These are phyloP conservation scores for Cromileptes altivelis DNA, from an alignment of 2,113 vertebrate species.

Conservation along the genomic window DNA sequence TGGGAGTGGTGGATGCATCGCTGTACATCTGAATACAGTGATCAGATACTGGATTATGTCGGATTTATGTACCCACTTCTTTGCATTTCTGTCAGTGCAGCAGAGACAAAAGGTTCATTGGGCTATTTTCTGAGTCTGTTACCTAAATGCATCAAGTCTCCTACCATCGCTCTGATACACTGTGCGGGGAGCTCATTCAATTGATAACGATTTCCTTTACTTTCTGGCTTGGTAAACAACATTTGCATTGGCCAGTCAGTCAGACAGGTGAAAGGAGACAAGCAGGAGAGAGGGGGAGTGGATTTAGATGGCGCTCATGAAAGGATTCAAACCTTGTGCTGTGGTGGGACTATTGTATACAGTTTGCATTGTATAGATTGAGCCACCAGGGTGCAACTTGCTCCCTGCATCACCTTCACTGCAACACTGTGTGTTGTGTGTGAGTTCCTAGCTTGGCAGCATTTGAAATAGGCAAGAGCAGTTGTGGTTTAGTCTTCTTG, in stretches of 20 bases:
- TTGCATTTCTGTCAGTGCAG: neutral
- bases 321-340: neutral
- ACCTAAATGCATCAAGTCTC: neutral
- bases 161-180: neutral
- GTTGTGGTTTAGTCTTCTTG: neutral
- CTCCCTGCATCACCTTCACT: neutral
- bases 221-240: constrained; percentile 17
- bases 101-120: constrained; percentile 7
- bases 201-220: constrained; percentile 30
- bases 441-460: neutral
- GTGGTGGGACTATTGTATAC: neutral
- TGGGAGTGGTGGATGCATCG: neutral
- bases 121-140: neutral
- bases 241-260: constrained; percentile 31
- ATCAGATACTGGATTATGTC: constrained; percentile 6
- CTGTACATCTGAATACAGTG: constrained; percentile 19
- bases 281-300: neutral
- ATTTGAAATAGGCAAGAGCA: neutral
- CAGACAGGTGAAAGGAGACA: constrained; percentile 1
- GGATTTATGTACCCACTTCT: constrained; percentile 5
- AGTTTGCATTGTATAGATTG: neutral
- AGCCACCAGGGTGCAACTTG: constrained; percentile 8
- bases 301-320: constrained; percentile 3
- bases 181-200: constrained; percentile 19
- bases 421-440: neutral